Evolutionary conservation across 2,888 invertebrate species (phyloP).

Genomic region (Aphodius granarius): DNA sequence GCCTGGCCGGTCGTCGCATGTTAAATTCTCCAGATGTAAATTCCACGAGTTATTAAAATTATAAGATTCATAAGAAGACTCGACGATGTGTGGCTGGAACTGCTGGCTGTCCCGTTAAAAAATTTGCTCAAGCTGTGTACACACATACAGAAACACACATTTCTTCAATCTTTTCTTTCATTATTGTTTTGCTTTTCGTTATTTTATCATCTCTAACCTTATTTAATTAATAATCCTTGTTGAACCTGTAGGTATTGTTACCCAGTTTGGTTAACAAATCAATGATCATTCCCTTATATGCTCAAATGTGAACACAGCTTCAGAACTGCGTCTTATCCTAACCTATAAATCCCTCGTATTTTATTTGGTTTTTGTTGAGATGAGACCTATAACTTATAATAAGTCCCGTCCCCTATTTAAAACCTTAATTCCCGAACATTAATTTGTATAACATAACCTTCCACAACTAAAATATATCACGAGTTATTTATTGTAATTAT

Average conservation of each 20-base stretch:
- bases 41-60: slow-evolving; percentile 23
- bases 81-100: not conserved
- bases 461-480: not conserved
- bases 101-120: slow-evolving; percentile 1
- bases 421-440: slow-evolving; percentile 3
- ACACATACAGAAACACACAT: not conserved
- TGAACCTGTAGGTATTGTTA: no score
- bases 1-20: slow-evolving; percentile 6
- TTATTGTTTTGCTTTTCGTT: not conserved
- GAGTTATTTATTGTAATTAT: not conserved
- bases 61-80: slow-evolving; percentile 5
- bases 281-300: no score
- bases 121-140: not conserved
- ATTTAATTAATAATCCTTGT: no score
- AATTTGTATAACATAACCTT: not conserved
- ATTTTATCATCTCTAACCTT: no score
- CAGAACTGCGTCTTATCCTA: not conserved
- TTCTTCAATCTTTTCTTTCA: not conserved
- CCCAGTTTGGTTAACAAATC: no score
- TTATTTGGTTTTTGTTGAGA: not conserved
- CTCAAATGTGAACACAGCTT: not conserved
- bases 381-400: slow-evolving; percentile 6
- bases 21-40: slow-evolving; percentile 19
- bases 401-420: slow-evolving; percentile 8
- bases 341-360: slow-evolving; percentile 6